phyloP scores from a whole-genome alignment of 2,888 invertebrate genomes.

The Cataglyphis albicans region DNA sequence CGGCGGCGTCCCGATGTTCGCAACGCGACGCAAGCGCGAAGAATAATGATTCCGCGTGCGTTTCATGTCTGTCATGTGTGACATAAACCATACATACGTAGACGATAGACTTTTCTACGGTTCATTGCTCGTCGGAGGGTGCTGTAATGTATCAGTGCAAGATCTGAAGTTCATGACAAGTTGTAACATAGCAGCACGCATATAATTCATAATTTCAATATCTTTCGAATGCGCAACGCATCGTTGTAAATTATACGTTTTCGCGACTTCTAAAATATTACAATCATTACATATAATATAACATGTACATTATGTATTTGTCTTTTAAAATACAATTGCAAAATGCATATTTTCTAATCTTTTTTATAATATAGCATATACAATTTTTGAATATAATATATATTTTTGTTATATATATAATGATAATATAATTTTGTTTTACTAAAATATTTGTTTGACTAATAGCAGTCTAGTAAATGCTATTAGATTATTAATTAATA shows the following conservation, averaged over 20 bases:
- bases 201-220: not conserved
- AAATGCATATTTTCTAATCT: not conserved
- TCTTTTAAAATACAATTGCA: constrained; percentile 13
- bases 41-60: constrained; percentile 29
- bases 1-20: not conserved
- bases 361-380: not conserved
- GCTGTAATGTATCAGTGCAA: not conserved
- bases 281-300: not conserved
- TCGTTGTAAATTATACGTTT: not conserved
- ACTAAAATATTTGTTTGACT: too few species aligned
- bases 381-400: constrained; percentile 9
- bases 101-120: constrained; percentile 7
- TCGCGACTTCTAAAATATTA: not conserved
- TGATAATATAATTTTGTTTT: not conserved
- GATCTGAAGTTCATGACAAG: constrained; percentile 8
- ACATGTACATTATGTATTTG: not conserved
- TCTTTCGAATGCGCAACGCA: not conserved
- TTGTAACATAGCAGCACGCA: constrained; percentile 6
- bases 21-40: constrained; percentile 42
- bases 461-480: not conserved
- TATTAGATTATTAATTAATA: not conserved
- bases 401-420: not conserved
- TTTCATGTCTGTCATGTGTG: not conserved
- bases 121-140: not conserved
- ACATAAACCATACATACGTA: not conserved